Base-by-base conservation (phyloP, 1,140 invertebrate species). In the Octopus sinensis region DNA sequence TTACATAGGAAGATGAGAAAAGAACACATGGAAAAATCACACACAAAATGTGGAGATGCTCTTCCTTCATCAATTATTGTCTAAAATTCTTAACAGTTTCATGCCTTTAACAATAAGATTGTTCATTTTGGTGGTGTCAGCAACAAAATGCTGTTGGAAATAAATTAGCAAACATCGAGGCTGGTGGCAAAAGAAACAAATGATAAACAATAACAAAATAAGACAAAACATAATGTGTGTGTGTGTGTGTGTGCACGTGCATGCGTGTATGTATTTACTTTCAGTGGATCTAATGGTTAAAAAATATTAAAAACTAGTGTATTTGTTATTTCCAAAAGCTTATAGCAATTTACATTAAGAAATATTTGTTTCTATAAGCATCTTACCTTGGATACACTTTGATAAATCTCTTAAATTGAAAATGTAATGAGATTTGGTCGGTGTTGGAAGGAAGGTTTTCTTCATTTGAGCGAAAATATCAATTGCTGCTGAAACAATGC, bases 401-500 rank as follows among this genome's bases (percentile, higher is more conserved):
- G 90, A 91, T 52, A 91, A 84, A 87, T 92, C 91, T 80, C 91
- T 83, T 6, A 91, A 84, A 83, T 91, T 92, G 84, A 91, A 91
- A 62, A 91, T 88, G 80, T 91, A 91, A 84, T 91, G 91, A 75
- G 90, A 91, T 80, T 91, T 91, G n/a, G 90, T 87, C 3, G 91
- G 91, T 4, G 91, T 91, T 17, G 91, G 91, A 17, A 91, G 86
- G 1, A 92, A 85, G 81, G 91, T 91, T 12, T 90, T 87, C 54
- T 88, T 90, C 90, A 91, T 91, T 51, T 90, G 83, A 53, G 84
- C 84, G 82, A 91, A 91, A 10, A 92, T 90, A 83, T 92, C 91
- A 4, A 91, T 90, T 53, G 91, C 91, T 43, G 90, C 88, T 10
- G 83, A 77, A 5, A 91, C 89, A 10, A 92, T 89, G 12, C 86